Percentiles rank a stretch among this genome's conserved stretches.
Evolutionary conservation across 2,888 invertebrate genomes (phyloP).

Genomic region (Gryllus longicercus): DNA sequence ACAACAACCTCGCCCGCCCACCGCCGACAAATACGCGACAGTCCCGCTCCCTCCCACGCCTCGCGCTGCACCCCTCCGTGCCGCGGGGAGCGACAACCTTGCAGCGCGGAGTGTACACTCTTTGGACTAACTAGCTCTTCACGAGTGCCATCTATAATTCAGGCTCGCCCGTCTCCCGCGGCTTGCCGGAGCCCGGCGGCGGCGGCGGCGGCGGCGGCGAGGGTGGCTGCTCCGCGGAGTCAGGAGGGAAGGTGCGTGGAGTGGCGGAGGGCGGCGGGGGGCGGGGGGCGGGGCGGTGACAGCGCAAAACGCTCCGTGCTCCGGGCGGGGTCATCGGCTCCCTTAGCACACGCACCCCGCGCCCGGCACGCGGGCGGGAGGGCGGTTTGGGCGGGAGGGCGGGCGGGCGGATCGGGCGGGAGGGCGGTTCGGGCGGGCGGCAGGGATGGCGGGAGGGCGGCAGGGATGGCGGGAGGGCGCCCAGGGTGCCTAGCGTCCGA

Average conservation of each 20-base stretch:
- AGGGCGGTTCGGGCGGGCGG: no score
- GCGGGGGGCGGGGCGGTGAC: neutral
- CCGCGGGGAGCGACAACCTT: neutral
- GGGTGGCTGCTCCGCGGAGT: neutral
- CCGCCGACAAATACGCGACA: neutral
- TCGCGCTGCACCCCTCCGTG: neutral
- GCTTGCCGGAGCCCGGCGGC: neutral
- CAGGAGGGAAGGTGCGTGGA: neutral
- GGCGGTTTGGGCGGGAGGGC: no score
- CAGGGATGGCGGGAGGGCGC: no score
- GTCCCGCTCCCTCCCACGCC: neutral
- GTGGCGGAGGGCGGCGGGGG: neutral
- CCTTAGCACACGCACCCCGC: no score
- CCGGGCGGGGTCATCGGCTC: neutral
- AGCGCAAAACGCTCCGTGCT: neutral
- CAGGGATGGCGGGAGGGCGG: no score
- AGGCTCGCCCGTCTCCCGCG: neutral
- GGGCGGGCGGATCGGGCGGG: no score
- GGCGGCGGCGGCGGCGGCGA: neutral
- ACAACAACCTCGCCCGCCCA: no score
- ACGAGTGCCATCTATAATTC: constrained; percentile 17
- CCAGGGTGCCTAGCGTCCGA: no score
- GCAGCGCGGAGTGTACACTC: constrained; percentile 11
- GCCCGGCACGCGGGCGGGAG: no score
- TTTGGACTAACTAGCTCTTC: constrained; percentile 17